Evolutionary conservation across 2,888 invertebrate species (phyloP).

Genomic region (Nysson spinosus): DNA sequence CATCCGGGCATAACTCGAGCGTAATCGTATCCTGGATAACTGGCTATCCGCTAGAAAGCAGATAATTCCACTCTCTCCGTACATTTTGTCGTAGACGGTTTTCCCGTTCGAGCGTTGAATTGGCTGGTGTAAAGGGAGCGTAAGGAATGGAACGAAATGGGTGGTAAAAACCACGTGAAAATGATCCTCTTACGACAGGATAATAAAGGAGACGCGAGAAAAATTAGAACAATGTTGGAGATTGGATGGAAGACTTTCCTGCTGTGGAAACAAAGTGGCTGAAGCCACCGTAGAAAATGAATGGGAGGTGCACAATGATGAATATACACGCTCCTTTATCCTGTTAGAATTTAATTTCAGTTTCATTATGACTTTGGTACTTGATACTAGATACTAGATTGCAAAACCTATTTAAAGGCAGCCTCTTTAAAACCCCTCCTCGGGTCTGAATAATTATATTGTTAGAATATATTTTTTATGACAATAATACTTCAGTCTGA

Average conservation of each 20-base stretch:
- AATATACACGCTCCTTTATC: no score
- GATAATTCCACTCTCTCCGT: conserved; percentile 58
- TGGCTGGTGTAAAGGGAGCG: conserved; percentile 50
- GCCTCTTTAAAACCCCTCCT: no score
- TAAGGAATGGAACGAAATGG: conserved; percentile 44
- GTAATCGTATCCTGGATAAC: conserved; percentile 63
- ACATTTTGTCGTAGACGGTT: conserved; percentile 46
- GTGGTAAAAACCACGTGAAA: conserved; percentile 53
- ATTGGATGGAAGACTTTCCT: not conserved
- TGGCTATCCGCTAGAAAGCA: conserved; percentile 56
- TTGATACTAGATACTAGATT: no score
- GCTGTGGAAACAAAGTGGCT: not conserved
- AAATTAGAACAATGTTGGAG: not conserved
- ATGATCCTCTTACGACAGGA: conserved; percentile 42
- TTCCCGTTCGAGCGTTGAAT: conserved; percentile 57
- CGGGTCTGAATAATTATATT: no score
- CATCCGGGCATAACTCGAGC: conserved; percentile 52
- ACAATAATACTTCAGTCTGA: no score
- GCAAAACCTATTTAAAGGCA: no score
- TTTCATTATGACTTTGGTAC: no score
- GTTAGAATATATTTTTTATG: no score
- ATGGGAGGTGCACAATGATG: not conserved
- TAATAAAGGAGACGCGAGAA: conserved; percentile 19
- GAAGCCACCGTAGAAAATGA: not conserved
- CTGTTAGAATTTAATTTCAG: no score